Conservation (phyloP, 2,888 invertebrate genomes). For the Tachina fera region DNA sequence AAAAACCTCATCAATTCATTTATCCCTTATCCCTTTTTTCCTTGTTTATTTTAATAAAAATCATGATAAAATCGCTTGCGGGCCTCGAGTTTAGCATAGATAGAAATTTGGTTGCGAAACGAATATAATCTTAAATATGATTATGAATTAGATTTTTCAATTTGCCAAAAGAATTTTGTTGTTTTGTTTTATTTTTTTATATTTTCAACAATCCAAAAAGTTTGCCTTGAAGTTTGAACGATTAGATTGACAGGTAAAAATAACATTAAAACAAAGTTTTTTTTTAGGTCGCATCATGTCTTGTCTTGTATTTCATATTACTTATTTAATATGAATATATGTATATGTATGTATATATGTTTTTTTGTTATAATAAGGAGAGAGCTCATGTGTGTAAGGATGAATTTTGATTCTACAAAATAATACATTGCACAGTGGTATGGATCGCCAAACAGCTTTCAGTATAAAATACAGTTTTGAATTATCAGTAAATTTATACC, state of each 20-base stretch:
- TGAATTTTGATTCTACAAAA: conserved; percentile 53
- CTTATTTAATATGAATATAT: not conserved
- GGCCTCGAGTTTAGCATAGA: conserved; percentile 22
- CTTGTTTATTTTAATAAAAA: not conserved
- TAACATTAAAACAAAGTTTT: conserved; percentile 28
- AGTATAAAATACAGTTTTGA: too few relatives aligned
- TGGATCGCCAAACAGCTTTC: not conserved
- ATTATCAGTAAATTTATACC: too few relatives aligned
- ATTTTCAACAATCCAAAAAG: conserved; percentile 9
- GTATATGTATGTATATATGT: too few relatives aligned
- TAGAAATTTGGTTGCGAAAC: conserved; percentile 1
- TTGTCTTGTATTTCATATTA: conserved; percentile 31
- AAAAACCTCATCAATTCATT: not conserved
- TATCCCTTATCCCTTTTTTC: not conserved
- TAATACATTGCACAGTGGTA: conserved; percentile 9
- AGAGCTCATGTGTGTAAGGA: conserved; percentile 32
- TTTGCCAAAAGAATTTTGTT: conserved; percentile 14
- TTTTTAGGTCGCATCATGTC: conserved; percentile 10
- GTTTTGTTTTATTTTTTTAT: conserved; percentile 1
- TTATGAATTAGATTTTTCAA: conserved; percentile 50
- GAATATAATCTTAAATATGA: conserved; percentile 38
- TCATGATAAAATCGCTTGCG: conserved; percentile 14
- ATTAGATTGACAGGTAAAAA: conserved; percentile 64
- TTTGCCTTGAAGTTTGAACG: conserved; percentile 46
- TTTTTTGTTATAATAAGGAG: conserved; percentile 28